Conservation (phyloP, 2,113 vertebrate genomes). For the Eptesicus fuscus region DNA sequence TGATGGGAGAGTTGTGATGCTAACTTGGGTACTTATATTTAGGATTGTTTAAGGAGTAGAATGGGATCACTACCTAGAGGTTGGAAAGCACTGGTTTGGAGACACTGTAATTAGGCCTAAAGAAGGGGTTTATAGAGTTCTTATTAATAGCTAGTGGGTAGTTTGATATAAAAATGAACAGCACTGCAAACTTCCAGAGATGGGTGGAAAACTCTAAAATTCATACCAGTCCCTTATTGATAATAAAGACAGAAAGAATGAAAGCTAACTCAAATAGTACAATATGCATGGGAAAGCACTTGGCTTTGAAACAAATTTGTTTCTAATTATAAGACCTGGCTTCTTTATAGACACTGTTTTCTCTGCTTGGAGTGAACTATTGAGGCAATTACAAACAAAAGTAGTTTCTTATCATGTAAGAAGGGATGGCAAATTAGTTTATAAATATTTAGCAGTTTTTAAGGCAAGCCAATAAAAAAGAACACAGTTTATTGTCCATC, state of each 20-base stretch:
- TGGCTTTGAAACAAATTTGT: conserved; percentile 50
- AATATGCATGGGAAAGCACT: not conserved
- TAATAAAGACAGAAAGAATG: not conserved
- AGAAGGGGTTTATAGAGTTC: not conserved
- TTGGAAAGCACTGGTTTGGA: not conserved
- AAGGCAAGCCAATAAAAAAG: conserved; percentile 54
- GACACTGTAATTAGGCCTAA: not conserved
- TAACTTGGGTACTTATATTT: not conserved
- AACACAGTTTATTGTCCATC: conserved; percentile 19
- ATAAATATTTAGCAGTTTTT: conserved; percentile 75
- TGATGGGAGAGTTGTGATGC: not conserved
- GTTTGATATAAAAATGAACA: not conserved
- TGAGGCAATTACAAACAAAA: conserved; percentile 60
- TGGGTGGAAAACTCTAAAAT: not conserved
- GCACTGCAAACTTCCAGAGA: not conserved
- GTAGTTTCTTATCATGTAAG: conserved; percentile 39
- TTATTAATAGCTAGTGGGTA: not conserved
- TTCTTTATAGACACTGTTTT: conserved; percentile 62
- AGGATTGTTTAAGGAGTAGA: not conserved
- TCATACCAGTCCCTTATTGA: not conserved
- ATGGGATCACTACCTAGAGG: not conserved
- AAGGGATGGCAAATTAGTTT: conserved; percentile 65
- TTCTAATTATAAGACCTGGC: conserved; percentile 68
- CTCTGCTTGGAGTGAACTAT: conserved; percentile 62
- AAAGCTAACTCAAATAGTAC: not conserved